phyloP scores from a whole-genome alignment of 1,140 invertebrate species.

The Aphelenchoides fujianensis region DNA sequence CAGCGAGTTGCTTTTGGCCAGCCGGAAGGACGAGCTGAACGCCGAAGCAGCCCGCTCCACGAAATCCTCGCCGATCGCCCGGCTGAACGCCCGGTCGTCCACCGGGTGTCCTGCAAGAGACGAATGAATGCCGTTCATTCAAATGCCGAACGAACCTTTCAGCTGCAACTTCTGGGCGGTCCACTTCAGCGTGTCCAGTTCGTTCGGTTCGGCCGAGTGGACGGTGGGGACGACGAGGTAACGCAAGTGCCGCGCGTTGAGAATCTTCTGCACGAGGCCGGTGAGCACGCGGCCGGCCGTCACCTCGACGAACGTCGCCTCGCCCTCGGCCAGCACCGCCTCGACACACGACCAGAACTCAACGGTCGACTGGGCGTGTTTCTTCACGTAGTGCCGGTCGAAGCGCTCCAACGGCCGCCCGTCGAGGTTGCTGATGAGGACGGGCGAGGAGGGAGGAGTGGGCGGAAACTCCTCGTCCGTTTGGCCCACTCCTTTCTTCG shows the following conservation, averaged over 20 bases:
- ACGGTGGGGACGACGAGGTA: background rate
- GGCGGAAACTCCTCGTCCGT: no score
- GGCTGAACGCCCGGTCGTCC: background rate
- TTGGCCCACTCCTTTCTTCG: no score
- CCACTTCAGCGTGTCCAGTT: conserved; percentile 12
- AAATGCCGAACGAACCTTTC: background rate
- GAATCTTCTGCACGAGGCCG: conserved; percentile 11
- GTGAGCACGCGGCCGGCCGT: conserved; percentile 2
- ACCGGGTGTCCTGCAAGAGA: background rate
- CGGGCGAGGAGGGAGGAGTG: background rate
- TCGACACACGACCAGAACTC: conserved; percentile 18
- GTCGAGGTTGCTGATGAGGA: conserved; percentile 21
- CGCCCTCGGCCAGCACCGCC: conserved; percentile 9
- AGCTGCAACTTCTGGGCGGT: conserved; percentile 2
- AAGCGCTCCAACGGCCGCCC: conserved; percentile 9
- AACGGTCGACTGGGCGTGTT: conserved; percentile 25
- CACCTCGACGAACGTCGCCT: conserved; percentile 15
- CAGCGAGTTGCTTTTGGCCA: conserved; percentile 2
- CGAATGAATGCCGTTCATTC: background rate
- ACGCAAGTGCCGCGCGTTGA: background rate
- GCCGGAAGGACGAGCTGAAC: conserved; percentile 1
- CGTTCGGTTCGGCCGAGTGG: background rate
- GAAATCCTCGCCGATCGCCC: conserved; percentile 2
- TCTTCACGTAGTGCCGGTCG: conserved; percentile 16
- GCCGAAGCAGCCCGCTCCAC: background rate